Base-by-base conservation (phyloP, 1,140 invertebrate genomes). In the Apis laboriosa region DNA sequence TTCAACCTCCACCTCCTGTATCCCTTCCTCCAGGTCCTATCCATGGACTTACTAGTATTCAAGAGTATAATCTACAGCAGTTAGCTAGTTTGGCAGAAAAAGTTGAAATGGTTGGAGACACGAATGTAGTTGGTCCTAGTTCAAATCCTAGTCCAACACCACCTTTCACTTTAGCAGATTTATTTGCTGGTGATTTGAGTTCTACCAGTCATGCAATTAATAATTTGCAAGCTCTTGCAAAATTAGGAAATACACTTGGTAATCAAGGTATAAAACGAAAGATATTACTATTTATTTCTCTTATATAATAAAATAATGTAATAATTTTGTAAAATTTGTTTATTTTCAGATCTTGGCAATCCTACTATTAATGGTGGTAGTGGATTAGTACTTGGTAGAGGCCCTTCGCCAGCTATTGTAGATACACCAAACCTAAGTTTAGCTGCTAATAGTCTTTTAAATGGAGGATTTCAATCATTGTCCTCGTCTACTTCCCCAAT, bases 161-260 rank as follows among this genome's bases (percentile, higher is more conserved):
- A 83, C 92, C 95, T 85, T 97, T 97, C 81, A 97, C 95, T 79
- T 91, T 97, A 80, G 96, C 96, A 15, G 97, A 97, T 90, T 94
- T 98, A 76, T 95, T 97, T 56, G 95, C 96, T 77, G 97, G 97
- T 53, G 97, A 97, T 91, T 91, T 95, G 4, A 95, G 94, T 85
- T 95, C 96, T 17, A 94, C 93, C n/a, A 96, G 96, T 91, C 97
- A 97, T 92, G 96, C 97, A 60, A 96, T 97, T 84, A 97, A 97
- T 91, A 98, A 98, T 94, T 94, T 98, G 75, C 97, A 98, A 91
- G 97, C 97, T 24, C 95, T 98, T 75, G 97, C 97, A 71, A 98
- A 98, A 93, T 94, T 98, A 60, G 97, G 97, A 88, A 94, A 94
- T 76, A 89, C 93, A 34, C 94, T 96, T 64, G 96, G 96, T 68